phyloP scores from a whole-genome alignment of 2,113 vertebrate genomes.

The Stercorarius parasiticus region DNA sequence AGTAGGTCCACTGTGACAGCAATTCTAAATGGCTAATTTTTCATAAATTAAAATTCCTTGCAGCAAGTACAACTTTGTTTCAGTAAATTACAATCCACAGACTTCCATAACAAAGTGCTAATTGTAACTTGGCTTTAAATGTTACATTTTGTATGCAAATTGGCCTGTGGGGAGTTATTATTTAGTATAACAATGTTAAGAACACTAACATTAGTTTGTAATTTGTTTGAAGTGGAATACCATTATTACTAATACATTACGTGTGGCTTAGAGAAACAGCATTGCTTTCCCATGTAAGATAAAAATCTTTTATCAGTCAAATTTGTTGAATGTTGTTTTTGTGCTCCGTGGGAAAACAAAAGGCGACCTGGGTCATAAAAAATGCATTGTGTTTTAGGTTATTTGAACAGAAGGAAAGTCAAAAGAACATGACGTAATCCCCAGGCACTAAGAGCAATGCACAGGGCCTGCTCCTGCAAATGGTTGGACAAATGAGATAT shows the following conservation, averaged over 20 bases:
- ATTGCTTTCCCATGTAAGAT: slow-evolving; percentile 58
- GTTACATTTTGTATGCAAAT: slow-evolving; percentile 75
- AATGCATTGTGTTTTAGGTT: slow-evolving; percentile 47
- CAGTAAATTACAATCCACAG: slow-evolving; percentile 68
- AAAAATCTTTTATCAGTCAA: slow-evolving; percentile 64
- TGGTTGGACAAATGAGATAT: not conserved
- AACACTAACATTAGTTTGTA: slow-evolving; percentile 70
- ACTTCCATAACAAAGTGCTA: slow-evolving; percentile 73
- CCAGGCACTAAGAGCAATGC: not conserved
- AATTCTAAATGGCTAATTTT: slow-evolving; percentile 68
- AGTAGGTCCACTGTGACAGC: slow-evolving; percentile 52
- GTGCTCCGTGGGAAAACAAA: slow-evolving; percentile 61
- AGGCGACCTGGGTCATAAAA: slow-evolving; percentile 55
- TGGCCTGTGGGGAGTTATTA: slow-evolving; percentile 71
- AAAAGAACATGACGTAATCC: slow-evolving; percentile 28
- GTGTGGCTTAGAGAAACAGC: slow-evolving; percentile 58
- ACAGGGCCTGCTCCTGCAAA: not conserved
- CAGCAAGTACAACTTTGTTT: slow-evolving; percentile 64
- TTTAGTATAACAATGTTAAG: slow-evolving; percentile 66
- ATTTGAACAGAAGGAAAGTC: slow-evolving; percentile 50
- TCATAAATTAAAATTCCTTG: slow-evolving; percentile 72
- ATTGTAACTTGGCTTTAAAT: slow-evolving; percentile 78
- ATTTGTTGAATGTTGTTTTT: slow-evolving; percentile 48
- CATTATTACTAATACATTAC: slow-evolving; percentile 70
- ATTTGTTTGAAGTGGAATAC: slow-evolving; percentile 72